Conservation (phyloP, 2,888 invertebrate species). For the Cosmia pyralina region DNA sequence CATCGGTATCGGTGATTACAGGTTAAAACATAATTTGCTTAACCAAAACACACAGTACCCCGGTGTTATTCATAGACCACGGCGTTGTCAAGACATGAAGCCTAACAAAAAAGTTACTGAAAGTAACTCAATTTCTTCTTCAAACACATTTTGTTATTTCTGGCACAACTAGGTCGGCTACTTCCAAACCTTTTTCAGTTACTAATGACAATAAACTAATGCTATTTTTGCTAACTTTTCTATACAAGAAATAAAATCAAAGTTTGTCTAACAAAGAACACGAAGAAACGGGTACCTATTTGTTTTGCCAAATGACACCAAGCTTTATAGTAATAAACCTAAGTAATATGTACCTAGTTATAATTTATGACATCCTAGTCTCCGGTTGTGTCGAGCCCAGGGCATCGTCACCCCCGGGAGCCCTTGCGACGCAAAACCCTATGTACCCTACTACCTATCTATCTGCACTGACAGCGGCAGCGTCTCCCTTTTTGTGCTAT, state of each 20-base stretch:
- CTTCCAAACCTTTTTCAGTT: slow-evolving; percentile 10
- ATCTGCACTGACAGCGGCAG: slow-evolving; percentile 64
- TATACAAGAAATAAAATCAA: slow-evolving; percentile 22
- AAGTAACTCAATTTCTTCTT: slow-evolving; percentile 28
- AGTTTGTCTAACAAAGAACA: slow-evolving; percentile 7
- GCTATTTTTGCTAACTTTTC: slow-evolving; percentile 33
- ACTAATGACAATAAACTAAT: slow-evolving; percentile 16
- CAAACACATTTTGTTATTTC: slow-evolving; percentile 27
- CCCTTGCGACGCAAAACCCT: slow-evolving; percentile 74
- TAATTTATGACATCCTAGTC: slow-evolving; percentile 67
- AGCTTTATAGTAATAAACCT: slow-evolving; percentile 8
- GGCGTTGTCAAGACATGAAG: slow-evolving; percentile 16
- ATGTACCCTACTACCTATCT: slow-evolving; percentile 54
- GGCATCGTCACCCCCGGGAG: slow-evolving; percentile 76
- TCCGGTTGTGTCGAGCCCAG: slow-evolving; percentile 66
- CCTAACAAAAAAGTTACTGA: slow-evolving; percentile 29
- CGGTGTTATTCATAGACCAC: slow-evolving; percentile 11
- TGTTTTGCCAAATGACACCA: slow-evolving; percentile 2
- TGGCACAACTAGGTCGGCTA: slow-evolving; percentile 13
- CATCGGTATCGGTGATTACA: not conserved
- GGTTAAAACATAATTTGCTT: not conserved
- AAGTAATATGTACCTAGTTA: slow-evolving; percentile 29
- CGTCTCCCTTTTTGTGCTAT: slow-evolving; percentile 57
- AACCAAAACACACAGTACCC: not conserved
- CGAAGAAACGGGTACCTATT: not conserved